Evolutionary conservation across 2,888 invertebrate genomes (phyloP).

Genomic region (Lasioglossum villosulum): DNA sequence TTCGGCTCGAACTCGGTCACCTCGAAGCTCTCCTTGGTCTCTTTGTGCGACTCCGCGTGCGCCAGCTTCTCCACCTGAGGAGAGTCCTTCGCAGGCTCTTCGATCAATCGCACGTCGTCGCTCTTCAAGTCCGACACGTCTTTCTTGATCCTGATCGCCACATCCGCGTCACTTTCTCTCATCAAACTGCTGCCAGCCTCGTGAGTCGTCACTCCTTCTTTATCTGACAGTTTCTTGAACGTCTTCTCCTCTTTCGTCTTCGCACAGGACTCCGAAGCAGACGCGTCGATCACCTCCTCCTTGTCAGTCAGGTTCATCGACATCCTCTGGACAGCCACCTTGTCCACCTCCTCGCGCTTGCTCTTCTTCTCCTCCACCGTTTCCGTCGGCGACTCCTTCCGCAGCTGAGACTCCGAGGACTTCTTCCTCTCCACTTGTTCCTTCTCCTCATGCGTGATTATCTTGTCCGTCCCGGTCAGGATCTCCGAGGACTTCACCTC

Average conservation of each 20-base stretch:
- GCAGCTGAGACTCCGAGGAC: conserved; percentile 73
- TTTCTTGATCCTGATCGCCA: conserved; percentile 75
- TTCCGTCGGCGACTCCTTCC: conserved; percentile 75
- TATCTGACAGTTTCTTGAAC: conserved; percentile 73
- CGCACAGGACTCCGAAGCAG: conserved; percentile 69
- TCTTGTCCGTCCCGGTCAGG: conserved; percentile 73
- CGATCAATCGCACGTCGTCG: conserved; percentile 46
- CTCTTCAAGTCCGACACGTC: conserved; percentile 48
- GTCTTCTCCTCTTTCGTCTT: conserved; percentile 71
- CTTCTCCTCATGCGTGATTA: conserved; percentile 77
- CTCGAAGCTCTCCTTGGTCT: conserved; percentile 69
- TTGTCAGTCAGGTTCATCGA: conserved; percentile 75
- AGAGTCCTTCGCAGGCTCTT: conserved; percentile 53
- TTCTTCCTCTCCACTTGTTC: conserved; percentile 76
- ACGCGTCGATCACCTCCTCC: conserved; percentile 76
- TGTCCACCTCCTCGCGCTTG: conserved; percentile 72
- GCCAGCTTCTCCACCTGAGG: conserved; percentile 67
- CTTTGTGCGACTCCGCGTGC: conserved; percentile 70
- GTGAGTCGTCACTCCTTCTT: conserved; percentile 71
- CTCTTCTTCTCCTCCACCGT: conserved; percentile 73
- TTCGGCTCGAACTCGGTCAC: conserved; percentile 56
- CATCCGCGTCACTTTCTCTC: conserved; percentile 75
- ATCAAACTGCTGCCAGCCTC: conserved; percentile 69
- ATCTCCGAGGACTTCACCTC: conserved; percentile 78
- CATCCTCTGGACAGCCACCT: conserved; percentile 71